These are phyloP conservation scores for Disparrhopalites patrizii DNA, from an alignment of 2,888 invertebrate species.

Conservation along the genomic window DNA sequence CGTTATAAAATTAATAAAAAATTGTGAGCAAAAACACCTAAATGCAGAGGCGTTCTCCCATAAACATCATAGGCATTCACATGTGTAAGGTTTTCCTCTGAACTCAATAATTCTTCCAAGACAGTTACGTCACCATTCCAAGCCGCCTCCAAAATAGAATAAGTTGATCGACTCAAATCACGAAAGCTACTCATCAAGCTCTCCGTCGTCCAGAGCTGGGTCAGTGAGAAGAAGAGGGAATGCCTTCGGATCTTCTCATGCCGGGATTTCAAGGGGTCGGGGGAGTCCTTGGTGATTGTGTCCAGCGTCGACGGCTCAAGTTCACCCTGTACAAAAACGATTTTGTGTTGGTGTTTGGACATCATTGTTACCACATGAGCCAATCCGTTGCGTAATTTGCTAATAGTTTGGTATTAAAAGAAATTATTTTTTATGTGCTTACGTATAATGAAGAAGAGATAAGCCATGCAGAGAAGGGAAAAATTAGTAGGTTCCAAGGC, in stretches of 20 bases:
- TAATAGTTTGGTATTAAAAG: no score
- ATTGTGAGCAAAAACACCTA: slow-evolving; percentile 5
- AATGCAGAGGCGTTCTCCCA: slow-evolving; percentile 24
- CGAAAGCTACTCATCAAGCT: slow-evolving; percentile 19
- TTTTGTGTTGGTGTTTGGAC: no score
- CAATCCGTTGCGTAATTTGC: no score
- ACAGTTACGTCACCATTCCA: slow-evolving; percentile 34
- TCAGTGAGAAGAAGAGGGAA: slow-evolving; percentile 39
- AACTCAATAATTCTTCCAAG: slow-evolving; percentile 29
- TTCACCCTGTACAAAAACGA: no score
- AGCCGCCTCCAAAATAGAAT: slow-evolving; percentile 40
- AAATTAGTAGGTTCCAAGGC: no score
- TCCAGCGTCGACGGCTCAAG: no score
- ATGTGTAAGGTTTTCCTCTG: neutral
- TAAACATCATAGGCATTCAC: slow-evolving; percentile 16
- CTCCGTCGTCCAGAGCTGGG: slow-evolving; percentile 41
- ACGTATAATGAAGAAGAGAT: no score
- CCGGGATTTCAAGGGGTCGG: neutral
- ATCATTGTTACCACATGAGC: no score
- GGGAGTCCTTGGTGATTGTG: no score
- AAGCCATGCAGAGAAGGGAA: no score
- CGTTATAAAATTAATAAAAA: no score
- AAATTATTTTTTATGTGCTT: no score
- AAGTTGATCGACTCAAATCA: slow-evolving; percentile 35
- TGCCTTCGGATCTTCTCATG: slow-evolving; percentile 25